Evolutionary conservation across 1,140 invertebrate species (phyloP).

Genomic region (Thaumatotibia leucotreta): DNA sequence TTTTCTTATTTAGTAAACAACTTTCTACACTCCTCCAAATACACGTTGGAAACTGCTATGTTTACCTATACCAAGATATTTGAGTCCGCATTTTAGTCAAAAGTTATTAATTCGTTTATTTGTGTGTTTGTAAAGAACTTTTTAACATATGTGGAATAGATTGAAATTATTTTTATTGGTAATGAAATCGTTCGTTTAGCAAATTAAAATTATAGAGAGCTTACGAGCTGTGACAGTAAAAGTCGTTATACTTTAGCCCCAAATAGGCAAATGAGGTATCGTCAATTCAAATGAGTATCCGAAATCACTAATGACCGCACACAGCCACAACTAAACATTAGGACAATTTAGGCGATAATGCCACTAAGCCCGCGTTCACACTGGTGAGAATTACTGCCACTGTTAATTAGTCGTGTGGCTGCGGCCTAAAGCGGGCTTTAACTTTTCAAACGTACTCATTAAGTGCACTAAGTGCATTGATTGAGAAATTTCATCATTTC

Average conservation of each 20-base stretch:
- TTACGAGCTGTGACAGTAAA: background rate
- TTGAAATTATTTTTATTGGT: too few species aligned
- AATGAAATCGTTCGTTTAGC: too few species aligned
- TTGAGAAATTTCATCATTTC: conserved; percentile 40
- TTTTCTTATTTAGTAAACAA: too few species aligned
- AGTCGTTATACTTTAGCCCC: background rate
- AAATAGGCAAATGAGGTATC: background rate
- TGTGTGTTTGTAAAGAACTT: too few species aligned
- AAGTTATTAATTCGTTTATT: too few species aligned
- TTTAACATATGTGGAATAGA: too few species aligned
- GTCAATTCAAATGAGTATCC: conserved; percentile 39
- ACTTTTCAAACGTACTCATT: conserved; percentile 71
- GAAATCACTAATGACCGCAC: conserved; percentile 54
- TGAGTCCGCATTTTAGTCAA: too few species aligned
- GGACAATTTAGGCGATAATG: conserved; percentile 68
- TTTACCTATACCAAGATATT: too few species aligned
- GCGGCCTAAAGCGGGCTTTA: conserved; percentile 61
- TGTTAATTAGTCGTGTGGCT: conserved; percentile 62
- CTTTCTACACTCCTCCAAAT: too few species aligned
- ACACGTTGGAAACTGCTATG: too few species aligned
- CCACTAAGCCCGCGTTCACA: conserved; percentile 64
- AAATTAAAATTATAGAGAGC: too few species aligned
- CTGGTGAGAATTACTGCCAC: conserved; percentile 48
- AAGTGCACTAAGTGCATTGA: conserved; percentile 50
- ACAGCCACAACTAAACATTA: conserved; percentile 66